Base-by-base conservation (phyloP, 2,797 vertebrate species). In the Lepus townsendii region DNA sequence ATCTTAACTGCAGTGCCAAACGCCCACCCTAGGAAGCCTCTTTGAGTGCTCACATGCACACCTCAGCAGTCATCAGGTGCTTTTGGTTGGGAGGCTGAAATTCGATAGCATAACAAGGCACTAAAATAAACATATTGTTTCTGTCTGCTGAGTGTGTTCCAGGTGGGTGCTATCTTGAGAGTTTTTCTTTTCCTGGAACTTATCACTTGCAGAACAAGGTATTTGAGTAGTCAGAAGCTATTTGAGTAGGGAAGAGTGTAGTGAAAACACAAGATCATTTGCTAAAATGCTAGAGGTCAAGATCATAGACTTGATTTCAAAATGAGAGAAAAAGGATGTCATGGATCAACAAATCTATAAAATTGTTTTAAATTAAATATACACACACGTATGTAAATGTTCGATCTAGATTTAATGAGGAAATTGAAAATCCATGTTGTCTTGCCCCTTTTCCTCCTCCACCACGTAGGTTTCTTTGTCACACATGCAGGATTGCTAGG, bases 91-190 rank as follows among this genome's bases (percentile, higher is more conserved):
- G 89, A 87, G 76, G 78, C 77, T 50, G 35, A 73, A 76, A 89
- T 16, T 11, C 24, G 10, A 63, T 71, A 89, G 68, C 14, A 50
- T 57, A 89, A 82, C 30, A 42, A 22, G 16, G 83, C 90, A 87
- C 26, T 91, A 80, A 96, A 91, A 93, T 93, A 88, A 95, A 87
- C 32, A 24, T 89, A 5, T 69, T 3, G 57, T 20, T 82, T 75
- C 10, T 63, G n/a, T 83, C 60, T 82, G 42, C 76, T 80, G 54
- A 77, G 14, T 77, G 62, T 38, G 11, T 85, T 78, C 73, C 57
- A 88, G 65, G 60, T 66, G 27, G 75, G 82, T 12, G 42, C 32
- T 24, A 38, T 77, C 63, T 52, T 87, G 69, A 95, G 79, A 86
- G 9, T 14, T 82, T 95, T 93, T 69, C 35, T 10, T 85, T 95